Evolutionary conservation across 30 jellyfish, hydroid and myxozoan genomes (phyloP), one percentile per base, ranked within the genome.

Genomic region (Aurelia sp.): DNA sequence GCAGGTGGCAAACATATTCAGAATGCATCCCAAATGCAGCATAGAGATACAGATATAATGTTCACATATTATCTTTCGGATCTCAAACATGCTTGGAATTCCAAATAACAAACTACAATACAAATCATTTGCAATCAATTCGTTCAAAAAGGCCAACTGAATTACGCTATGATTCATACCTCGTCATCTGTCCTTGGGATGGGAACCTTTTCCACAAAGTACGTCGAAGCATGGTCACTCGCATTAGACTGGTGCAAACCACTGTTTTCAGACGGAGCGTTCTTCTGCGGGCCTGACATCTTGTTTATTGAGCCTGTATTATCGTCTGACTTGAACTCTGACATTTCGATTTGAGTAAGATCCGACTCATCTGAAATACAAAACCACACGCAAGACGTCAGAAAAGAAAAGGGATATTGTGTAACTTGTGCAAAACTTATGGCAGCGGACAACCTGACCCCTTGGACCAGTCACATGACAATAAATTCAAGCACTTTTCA

Each of bases 141-240:
- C 18, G 41, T 66, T 66, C 6, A 7, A 66, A 17, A 21, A 66
- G 2, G 22, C 8, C 52, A 11, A 62, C 80, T 13, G 0, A 23
- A 12, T 30, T 15, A 69, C 47, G 15, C 35, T 22, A 40, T 22
- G 12, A 33, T 27, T 12, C 53, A 12, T 44, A 81, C 95, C 80
- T 79, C 84, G 16, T 81, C 96, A 7, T 88, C 90, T 20, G 92
- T 7, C 47, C 59, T 19, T 31, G 96, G 96, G 52, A 88, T 88
- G 22, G 55, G 79, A 50, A 88, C 73, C 64, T 88, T 88, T 41
- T 88, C 76, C 18, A 61, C 74, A 69, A 88, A 88, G 66, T 88
- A 88, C 0, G 96, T 88, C 6, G 79, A 61, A 20, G 78, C 84
- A 13, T 61, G 76, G 71, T 67, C 96, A 59, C 78, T 64, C 20